Base-by-base conservation (phyloP, 2,888 invertebrate genomes). In the Lysandra coridon region DNA sequence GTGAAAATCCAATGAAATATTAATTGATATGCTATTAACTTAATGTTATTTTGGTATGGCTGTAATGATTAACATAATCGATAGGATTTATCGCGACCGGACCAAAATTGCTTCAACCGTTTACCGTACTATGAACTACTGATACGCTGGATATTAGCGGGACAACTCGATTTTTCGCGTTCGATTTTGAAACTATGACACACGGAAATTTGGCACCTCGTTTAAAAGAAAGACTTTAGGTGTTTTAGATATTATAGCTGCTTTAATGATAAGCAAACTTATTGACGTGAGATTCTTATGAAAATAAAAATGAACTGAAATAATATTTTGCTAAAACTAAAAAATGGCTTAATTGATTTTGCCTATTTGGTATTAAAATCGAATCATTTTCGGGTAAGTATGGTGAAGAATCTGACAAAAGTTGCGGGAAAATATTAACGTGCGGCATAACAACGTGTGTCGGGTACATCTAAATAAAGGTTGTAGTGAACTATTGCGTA, bases 1-100 rank as follows among this genome's bases (percentile, higher is more conserved):
- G 69, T 69, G 69, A 69, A 69, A 69, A 69, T 69, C 33, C 69
- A 69, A 69, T 69, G 69, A 69, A 69, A 69, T 69, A 69, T 69
- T 69, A 69, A 69, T 69, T 69, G 69, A 69, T 69, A 69, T 69
- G 33, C 69, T 69, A 69, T 69, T 69, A 69, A 69, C 33, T 69
- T 69, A 69, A 69, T 69, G 69, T 69, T 69, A 69, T 69, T 69
- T 69, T 69, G 69, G 69, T 69, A 69, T 17, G 69, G 33, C 69
- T 69, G 69, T 69, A 69, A 75, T 75, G 44, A 75, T 75, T 75
- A 75, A 75, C 75, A 75, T 49, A 75, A 75, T 75, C 75, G 30
- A 75, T 49, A 14, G 44, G 69, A 69, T 75, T 49, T 75, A 75
- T 75, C 49, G 44, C 49, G 12, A 4, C 44, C 75, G 3, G 0